Base-by-base conservation (phyloP, 35 echinoderm and acorn worm genomes). In the Lytechinus pictus region DNA sequence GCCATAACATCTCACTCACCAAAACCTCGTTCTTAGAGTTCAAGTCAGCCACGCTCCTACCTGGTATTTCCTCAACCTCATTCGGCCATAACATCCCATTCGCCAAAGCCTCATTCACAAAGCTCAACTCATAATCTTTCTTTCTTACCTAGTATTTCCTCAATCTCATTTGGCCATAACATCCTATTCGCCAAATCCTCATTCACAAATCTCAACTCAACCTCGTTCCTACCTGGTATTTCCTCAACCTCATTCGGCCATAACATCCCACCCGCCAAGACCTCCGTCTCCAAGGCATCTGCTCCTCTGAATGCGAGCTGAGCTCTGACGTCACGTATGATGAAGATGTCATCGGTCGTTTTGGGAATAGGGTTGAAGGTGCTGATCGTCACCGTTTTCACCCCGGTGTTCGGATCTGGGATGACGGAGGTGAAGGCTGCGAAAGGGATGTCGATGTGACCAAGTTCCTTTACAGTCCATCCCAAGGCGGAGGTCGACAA, bases 171-270 rank as follows among this genome's bases (percentile, higher is more conserved):
- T 16, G 16, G 16, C 57, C 16, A 12, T 44, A 44, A 3, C 16
- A 3, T 12, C 10, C 9, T 8, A 79, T 3, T 79, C 16, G 21
- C 7, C 66, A 3, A 24, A n/a, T 24, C 7, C 66, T 58, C 66
- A 24, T 71, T 71, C 56, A 2, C 9, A 21, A 0, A 24, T 4
- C 19, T 79, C 21, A 79, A 24, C 19, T 79, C 66, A 79, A 5
- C 66, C 6, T 0, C 16, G n/a, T 24, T 79, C 66, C 66, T 91
- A 98, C 97, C 97, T 54, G 97, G 97, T 24, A 98, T 94, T 92
- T 97, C 94, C 27, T 96, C 95, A 4, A 98, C 51, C 44, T 98
- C 97, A 54, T 98, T 98, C 0, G 97, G 97, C 96, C 96, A 98
- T 52, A 86, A 11, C 52, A 97, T 60, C 11, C 44, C 91, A 14